Evolutionary conservation across 2,113 vertebrate species (phyloP).

Genomic region (Pongo pygmaeus): DNA sequence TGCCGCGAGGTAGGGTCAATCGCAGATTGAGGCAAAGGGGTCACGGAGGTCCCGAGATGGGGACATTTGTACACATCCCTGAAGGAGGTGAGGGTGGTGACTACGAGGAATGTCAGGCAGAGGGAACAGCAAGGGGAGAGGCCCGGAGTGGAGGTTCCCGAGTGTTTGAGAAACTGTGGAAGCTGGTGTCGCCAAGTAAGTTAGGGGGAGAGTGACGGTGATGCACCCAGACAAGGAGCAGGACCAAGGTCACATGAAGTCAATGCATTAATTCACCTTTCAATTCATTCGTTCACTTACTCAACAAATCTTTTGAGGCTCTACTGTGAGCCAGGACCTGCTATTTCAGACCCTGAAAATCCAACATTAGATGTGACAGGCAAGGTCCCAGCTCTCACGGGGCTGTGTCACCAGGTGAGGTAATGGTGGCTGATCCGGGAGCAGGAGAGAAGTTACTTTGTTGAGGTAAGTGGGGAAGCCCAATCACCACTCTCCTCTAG

Average conservation of each 20-base stretch:
- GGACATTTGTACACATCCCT: not conserved
- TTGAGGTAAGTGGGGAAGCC: not conserved
- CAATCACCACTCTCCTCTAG: not conserved
- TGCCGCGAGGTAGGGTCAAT: accelerated
- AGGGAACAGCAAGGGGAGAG: not conserved
- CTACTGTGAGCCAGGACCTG: not conserved
- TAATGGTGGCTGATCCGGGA: accelerated
- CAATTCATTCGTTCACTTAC: not conserved
- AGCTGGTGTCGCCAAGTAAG: not conserved
- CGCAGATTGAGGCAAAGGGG: not conserved
- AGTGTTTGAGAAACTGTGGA: not conserved
- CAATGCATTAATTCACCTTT: too few species aligned
- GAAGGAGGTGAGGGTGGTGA: not conserved
- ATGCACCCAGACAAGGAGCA: not conserved
- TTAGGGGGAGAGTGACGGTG: not conserved
- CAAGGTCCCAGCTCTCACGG: not conserved
- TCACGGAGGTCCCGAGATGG: not conserved
- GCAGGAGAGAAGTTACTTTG: not conserved
- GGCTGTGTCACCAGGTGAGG: not conserved
- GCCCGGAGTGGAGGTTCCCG: not conserved
- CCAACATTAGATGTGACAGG: not conserved
- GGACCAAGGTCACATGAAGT: not conserved
- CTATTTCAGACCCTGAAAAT: not conserved
- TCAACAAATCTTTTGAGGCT: too few species aligned
- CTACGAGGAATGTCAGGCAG: not conserved